These are phyloP conservation scores for Archaeoteleia sp. DNA, from an alignment of 2,888 invertebrate genomes.

Conservation along the genomic window DNA sequence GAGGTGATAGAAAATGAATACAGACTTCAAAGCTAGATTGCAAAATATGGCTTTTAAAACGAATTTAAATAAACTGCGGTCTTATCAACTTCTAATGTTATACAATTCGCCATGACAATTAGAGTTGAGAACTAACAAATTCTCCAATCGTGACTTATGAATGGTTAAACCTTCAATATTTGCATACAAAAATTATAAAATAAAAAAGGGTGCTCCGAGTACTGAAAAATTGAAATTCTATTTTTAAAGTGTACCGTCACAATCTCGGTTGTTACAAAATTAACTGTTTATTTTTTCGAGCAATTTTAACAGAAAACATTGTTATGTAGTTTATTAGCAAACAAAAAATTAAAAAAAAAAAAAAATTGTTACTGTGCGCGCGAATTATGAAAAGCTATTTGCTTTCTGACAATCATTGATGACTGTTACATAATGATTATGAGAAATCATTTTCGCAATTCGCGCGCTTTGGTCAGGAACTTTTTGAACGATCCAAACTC, in stretches of 20 bases:
- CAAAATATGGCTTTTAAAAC: too few relatives aligned
- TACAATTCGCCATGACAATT: too few relatives aligned
- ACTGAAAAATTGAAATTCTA: constrained; percentile 6
- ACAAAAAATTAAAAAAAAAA: constrained; percentile 25
- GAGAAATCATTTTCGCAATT: constrained; percentile 46
- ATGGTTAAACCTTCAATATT: too few relatives aligned
- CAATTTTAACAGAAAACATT: constrained; percentile 61
- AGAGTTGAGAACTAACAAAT: too few relatives aligned
- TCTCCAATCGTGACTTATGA: background rate
- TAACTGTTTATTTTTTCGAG: constrained; percentile 57
- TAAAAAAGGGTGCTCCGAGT: too few relatives aligned
- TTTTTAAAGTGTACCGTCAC: constrained; percentile 33
- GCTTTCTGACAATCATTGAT: constrained; percentile 30
- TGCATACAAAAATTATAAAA: too few relatives aligned
- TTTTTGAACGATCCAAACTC: constrained; percentile 50
- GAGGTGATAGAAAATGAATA: too few relatives aligned
- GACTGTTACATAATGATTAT: constrained; percentile 13
- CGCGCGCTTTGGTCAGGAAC: constrained; percentile 46
- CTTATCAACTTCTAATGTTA: too few relatives aligned
- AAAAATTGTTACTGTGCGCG: constrained; percentile 40
- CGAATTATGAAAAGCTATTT: constrained; percentile 36
- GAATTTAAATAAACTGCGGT: too few relatives aligned
- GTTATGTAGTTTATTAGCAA: constrained; percentile 60
- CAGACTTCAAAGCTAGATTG: too few relatives aligned
- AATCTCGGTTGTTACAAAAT: constrained; percentile 62